Evolutionary conservation across 2,797 vertebrate species (phyloP).

Genomic region (Danio jaintianensis): DNA sequence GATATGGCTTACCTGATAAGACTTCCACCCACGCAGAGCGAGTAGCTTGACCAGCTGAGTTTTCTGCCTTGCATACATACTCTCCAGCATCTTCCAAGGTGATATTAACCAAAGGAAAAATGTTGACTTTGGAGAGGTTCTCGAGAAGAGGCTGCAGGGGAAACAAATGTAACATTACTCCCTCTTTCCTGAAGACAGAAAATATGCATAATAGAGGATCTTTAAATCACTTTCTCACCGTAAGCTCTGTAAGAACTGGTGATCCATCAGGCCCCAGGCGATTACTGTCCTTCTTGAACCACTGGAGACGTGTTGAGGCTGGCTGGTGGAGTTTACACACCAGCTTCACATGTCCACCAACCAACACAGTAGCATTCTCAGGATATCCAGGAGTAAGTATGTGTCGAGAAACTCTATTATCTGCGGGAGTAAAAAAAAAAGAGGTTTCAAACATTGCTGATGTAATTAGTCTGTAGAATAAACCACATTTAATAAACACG

Average conservation of each 20-base stretch:
- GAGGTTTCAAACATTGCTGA: not conserved
- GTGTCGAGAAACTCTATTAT: conserved; percentile 68
- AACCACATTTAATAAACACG: conserved; percentile 28
- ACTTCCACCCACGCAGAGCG: conserved; percentile 79
- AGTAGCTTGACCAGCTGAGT: conserved; percentile 65
- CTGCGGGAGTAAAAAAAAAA: conserved; percentile 57
- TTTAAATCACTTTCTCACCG: conserved; percentile 69
- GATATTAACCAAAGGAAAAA: conserved; percentile 73
- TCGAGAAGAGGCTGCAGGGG: conserved; percentile 70
- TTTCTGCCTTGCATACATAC: conserved; percentile 78
- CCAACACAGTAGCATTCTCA: conserved; percentile 74
- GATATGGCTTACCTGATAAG: conserved; percentile 70
- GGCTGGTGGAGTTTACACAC: conserved; percentile 79
- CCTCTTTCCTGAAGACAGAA: conserved; percentile 4
- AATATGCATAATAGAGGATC: conserved; percentile 28
- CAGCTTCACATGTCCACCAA: conserved; percentile 71
- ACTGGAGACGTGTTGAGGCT: conserved; percentile 76
- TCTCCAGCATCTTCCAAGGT: conserved; percentile 75
- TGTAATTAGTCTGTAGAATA: conserved; percentile 25
- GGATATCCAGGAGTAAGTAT: conserved; percentile 77
- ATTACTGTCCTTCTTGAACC: conserved; percentile 73
- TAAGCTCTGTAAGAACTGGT: conserved; percentile 69
- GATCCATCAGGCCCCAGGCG: conserved; percentile 52
- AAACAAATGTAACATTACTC: conserved; percentile 51
- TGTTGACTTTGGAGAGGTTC: conserved; percentile 74